Percentiles rank a stretch among this genome's conserved stretches.
phyloP scores from a whole-genome alignment of 2,113 vertebrate genomes.

The Takifugu bimaculatus region DNA sequence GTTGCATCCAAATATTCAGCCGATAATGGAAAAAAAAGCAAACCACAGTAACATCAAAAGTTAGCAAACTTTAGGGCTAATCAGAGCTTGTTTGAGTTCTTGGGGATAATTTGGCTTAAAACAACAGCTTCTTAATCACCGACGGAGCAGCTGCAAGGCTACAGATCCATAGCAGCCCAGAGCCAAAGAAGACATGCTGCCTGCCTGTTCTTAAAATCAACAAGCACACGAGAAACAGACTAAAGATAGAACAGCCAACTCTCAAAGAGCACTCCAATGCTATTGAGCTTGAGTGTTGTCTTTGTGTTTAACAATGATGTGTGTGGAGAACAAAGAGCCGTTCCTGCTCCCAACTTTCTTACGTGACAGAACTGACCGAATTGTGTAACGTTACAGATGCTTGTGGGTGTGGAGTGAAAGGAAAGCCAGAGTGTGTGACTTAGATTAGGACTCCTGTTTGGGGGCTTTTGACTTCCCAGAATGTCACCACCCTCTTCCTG shows the following conservation, averaged over 20 bases:
- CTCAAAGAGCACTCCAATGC: conserved; percentile 53
- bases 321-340: conserved; percentile 24
- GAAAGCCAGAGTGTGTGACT: conserved; percentile 32
- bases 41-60: conserved; percentile 7
- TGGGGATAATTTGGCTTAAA: conserved; percentile 25
- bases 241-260: conserved; percentile 70
- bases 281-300: conserved; percentile 43
- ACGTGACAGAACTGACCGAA: conserved; percentile 36
- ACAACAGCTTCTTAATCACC: conserved; percentile 54
- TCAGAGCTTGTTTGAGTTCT: conserved; percentile 25
- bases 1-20: neutral
- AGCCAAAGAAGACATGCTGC: conserved; percentile 51
- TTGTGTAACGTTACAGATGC: conserved; percentile 47
- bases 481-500: conserved; percentile 52
- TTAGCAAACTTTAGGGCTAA: conserved; percentile 5
- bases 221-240: conserved; percentile 58
- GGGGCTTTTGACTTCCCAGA: conserved; percentile 59
- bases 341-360: conserved; percentile 33
- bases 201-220: conserved; percentile 65
- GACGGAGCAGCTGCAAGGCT: conserved; percentile 52
- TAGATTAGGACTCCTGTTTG: conserved; percentile 34
- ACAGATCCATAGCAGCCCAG: conserved; percentile 46
- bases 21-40: neutral
- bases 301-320: conserved; percentile 45
- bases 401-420: conserved; percentile 48